A percentile compares a stretch with the other conserved stretches of the same genome.
Conservation (phyloP, 1,140 invertebrate genomes). For the Sitodiplosis mosellana region DNA sequence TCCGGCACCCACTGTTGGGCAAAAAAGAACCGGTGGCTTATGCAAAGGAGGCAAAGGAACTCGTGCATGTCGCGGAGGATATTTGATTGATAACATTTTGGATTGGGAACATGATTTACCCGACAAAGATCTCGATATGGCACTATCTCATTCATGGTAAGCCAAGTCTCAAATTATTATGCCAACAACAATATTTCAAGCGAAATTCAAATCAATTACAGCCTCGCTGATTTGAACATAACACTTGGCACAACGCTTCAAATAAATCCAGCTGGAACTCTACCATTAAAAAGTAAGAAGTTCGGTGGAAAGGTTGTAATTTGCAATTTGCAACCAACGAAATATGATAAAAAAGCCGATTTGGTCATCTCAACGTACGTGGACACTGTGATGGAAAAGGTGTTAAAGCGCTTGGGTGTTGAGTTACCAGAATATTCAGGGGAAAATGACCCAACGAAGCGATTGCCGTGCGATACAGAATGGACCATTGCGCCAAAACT, state of each 20-base stretch:
- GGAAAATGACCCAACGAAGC: slow-evolving; percentile 45
- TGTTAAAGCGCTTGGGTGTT: slow-evolving; percentile 54
- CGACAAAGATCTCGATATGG: slow-evolving; percentile 68
- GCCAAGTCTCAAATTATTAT: neutral
- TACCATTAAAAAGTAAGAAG: slow-evolving; percentile 77
- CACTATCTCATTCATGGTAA: slow-evolving; percentile 76
- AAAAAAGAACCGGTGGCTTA: slow-evolving; percentile 62
- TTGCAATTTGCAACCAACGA: too few relatives aligned
- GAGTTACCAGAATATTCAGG: slow-evolving; percentile 50
- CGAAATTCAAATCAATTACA: slow-evolving; percentile 23
- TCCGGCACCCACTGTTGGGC: slow-evolving; percentile 75
- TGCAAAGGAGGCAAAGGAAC: slow-evolving; percentile 47
- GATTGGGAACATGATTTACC: slow-evolving; percentile 97
- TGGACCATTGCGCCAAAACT: slow-evolving; percentile 37
- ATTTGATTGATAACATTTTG: slow-evolving; percentile 77
- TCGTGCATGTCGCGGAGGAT: slow-evolving; percentile 62
- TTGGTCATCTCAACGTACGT: slow-evolving; percentile 79
- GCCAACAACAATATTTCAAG: neutral
- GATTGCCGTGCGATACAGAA: slow-evolving; percentile 27
- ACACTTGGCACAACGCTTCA: slow-evolving; percentile 92
- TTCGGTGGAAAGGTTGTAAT: slow-evolving; percentile 47
- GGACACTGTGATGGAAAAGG: slow-evolving; percentile 59
- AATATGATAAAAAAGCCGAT: slow-evolving; percentile 77
- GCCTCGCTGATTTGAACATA: slow-evolving; percentile 77
- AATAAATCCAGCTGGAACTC: slow-evolving; percentile 90